Conservation (phyloP, 2,797 vertebrate genomes). For the Nyctibius grandis region DNA sequence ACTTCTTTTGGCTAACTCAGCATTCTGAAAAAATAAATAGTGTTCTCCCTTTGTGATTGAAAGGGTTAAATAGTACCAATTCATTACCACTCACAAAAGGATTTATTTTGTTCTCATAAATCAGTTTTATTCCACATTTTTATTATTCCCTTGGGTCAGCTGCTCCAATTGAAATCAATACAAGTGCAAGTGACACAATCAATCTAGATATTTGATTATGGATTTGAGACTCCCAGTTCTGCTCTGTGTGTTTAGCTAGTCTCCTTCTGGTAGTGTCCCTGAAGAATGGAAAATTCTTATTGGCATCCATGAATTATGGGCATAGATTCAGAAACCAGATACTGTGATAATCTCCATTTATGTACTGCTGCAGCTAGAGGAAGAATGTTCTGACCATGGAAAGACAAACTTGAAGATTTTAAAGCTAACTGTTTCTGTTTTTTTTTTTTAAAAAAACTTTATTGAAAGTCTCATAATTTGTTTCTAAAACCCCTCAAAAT, state of each 20-base stretch:
- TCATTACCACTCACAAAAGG: slow-evolving; percentile 76
- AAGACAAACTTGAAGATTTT: background rate
- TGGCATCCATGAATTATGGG: slow-evolving; percentile 72
- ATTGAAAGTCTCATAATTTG: background rate
- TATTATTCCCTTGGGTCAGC: slow-evolving; percentile 78
- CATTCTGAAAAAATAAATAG: slow-evolving; percentile 72
- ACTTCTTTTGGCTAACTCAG: slow-evolving; percentile 67
- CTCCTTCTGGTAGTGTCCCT: slow-evolving; percentile 66
- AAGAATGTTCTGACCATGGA: background rate
- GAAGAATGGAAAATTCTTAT: slow-evolving; percentile 70
- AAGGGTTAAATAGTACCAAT: slow-evolving; percentile 78
- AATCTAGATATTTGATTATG: slow-evolving; percentile 86
- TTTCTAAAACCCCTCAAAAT: background rate
- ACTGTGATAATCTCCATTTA: slow-evolving; percentile 67
- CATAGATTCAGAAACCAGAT: slow-evolving; percentile 67
- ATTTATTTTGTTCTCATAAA: slow-evolving; percentile 82
- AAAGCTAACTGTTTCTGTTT: background rate
- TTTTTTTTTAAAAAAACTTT: background rate
- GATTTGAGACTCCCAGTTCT: slow-evolving; percentile 69
- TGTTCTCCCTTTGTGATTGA: slow-evolving; percentile 69
- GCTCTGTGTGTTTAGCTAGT: slow-evolving; percentile 61
- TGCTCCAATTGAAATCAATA: slow-evolving; percentile 84
- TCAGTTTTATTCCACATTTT: slow-evolving; percentile 79
- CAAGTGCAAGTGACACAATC: slow-evolving; percentile 82
- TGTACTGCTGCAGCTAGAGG: background rate